Conservation (phyloP, 35 echinoderm and acorn worm species). For the Anneissia japonica region DNA sequence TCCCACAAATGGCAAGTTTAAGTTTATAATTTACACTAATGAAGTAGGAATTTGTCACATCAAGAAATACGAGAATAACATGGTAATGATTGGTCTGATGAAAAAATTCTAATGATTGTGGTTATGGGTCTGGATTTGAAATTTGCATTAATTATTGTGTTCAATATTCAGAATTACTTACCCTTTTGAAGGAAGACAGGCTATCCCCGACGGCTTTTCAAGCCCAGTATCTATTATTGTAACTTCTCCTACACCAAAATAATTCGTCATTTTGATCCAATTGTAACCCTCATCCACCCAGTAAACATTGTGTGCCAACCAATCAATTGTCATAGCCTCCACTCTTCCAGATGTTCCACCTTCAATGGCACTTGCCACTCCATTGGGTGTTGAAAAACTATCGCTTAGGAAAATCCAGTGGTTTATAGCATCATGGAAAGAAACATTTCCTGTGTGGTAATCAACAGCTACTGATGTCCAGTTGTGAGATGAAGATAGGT, state of each 20-base stretch:
- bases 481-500: background rate
- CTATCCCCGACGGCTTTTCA: background rate
- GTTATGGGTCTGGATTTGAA: no score
- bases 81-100: no score
- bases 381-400: no score
- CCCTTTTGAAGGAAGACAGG: conserved; percentile 2
- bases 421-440: background rate
- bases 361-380: background rate
- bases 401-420: background rate
- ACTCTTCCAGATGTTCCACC: background rate
- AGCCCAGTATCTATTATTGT: background rate
- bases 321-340: background rate
- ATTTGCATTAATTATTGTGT: no score
- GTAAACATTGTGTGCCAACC: conserved; percentile 9
- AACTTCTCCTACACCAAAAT: background rate
- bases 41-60: no score
- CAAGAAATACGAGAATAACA: no score
- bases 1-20: no score
- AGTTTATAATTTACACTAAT: no score
- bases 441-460: background rate
- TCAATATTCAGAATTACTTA: background rate
- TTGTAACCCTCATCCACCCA: conserved; percentile 11
- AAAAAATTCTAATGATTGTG: no score
- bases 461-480: background rate
- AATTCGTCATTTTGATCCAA: background rate